Conservation (phyloP, 2,797 vertebrate genomes). For the Pantherophis alleghaniensis region DNA sequence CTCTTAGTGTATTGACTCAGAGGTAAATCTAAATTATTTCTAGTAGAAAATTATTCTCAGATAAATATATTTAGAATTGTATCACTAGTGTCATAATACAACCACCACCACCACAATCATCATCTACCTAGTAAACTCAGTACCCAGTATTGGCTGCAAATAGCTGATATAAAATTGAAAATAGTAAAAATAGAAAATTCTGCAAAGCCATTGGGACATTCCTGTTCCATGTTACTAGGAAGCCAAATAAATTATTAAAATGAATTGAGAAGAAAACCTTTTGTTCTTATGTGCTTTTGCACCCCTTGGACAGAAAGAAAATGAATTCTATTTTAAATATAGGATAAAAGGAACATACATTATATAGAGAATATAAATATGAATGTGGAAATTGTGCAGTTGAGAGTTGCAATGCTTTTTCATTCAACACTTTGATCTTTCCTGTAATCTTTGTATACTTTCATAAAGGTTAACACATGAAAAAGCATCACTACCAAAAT, state of each 20-base stretch:
- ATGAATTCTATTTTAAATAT: background rate
- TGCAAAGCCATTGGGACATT: background rate
- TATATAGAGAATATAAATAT: slow-evolving; percentile 27
- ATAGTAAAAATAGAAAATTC: background rate
- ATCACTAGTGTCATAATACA: background rate
- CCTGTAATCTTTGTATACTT: slow-evolving; percentile 27
- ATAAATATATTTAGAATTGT: background rate
- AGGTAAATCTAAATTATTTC: background rate
- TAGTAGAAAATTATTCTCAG: background rate
- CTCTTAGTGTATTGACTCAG: background rate
- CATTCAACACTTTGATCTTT: slow-evolving; percentile 46
- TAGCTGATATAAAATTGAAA: background rate
- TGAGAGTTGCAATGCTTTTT: slow-evolving; percentile 35
- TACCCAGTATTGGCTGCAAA: background rate
- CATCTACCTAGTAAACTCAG: background rate
- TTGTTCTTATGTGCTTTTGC: background rate
- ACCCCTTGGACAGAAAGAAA: background rate
- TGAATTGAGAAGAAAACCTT: background rate
- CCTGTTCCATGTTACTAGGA: background rate
- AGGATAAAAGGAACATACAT: background rate
- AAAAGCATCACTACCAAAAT: slow-evolving; percentile 36
- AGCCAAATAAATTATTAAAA: background rate
- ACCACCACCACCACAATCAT: background rate
- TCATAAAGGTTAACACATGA: slow-evolving; percentile 48
- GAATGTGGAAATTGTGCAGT: slow-evolving; percentile 10